Conservation (phyloP, 1,140 invertebrate genomes). For the Caenorhabditis tropicalis region DNA sequence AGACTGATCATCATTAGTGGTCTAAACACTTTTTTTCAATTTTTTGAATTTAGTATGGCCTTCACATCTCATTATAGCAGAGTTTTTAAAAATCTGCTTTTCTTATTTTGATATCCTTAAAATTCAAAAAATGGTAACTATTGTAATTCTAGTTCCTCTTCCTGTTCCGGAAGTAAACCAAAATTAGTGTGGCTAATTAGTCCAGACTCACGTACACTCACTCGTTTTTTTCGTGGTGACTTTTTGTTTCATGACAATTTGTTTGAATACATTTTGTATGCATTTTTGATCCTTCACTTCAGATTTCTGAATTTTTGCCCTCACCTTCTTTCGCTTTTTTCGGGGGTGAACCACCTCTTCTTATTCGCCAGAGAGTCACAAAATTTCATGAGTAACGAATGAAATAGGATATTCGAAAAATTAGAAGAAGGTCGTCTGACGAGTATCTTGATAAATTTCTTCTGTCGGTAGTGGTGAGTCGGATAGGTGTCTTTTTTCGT, state of each 20-base stretch:
- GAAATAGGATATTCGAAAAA: constrained; percentile 40
- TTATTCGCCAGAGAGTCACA: not conserved
- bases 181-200: not conserved
- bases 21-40: not conserved
- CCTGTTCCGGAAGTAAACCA: not conserved
- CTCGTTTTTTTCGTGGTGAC: not conserved
- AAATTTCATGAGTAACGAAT: not conserved
- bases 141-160: too few relatives aligned
- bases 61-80: too few relatives aligned
- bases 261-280: constrained; percentile 4
- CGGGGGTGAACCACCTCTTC: not conserved
- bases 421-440: constrained; percentile 24
- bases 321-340: not conserved
- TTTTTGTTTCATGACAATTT: not conserved
- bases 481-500: not conserved
- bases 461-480: not conserved
- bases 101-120: too few relatives aligned
- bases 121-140: too few relatives aligned
- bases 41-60: too few relatives aligned
- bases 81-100: too few relatives aligned
- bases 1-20: not conserved
- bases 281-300: constrained; percentile 15
- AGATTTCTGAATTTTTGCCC: not conserved
- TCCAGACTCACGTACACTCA: not conserved
- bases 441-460: constrained; percentile 39